Evolutionary conservation across 2,113 vertebrate species (phyloP).

Genomic region (Stegastes partitus): DNA sequence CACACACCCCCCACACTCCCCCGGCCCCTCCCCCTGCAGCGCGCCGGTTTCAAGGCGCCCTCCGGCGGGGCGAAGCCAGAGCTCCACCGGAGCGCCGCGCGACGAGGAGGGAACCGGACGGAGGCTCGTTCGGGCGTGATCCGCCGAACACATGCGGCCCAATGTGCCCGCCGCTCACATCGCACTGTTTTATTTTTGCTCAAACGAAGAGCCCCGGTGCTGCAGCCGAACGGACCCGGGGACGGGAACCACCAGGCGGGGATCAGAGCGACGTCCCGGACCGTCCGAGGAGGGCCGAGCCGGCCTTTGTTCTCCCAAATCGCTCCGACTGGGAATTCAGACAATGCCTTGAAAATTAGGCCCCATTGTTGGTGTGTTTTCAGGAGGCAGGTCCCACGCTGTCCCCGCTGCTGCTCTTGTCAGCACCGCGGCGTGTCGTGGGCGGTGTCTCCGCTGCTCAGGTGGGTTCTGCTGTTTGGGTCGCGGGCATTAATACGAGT

Average conservation of each 20-base stretch:
- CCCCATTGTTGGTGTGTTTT: slow-evolving; percentile 58
- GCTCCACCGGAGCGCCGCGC: not conserved
- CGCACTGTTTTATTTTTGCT: not conserved
- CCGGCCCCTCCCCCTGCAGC: slow-evolving; percentile 38
- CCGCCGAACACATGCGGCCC: not conserved
- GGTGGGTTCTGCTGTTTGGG: slow-evolving; percentile 59
- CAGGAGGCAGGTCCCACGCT: slow-evolving; percentile 53
- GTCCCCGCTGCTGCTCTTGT: slow-evolving; percentile 42
- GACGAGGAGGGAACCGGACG: not conserved
- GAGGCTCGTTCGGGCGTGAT: not conserved
- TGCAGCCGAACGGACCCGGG: slow-evolving; percentile 45
- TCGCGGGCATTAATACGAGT: not conserved
- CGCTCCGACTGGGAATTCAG: slow-evolving; percentile 61
- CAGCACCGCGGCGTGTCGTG: slow-evolving; percentile 14
- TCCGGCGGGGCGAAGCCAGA: not conserved
- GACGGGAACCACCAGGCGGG: slow-evolving; percentile 62
- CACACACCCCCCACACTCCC: not conserved
- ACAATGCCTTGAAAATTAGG: slow-evolving; percentile 72
- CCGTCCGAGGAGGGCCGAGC: slow-evolving; percentile 55
- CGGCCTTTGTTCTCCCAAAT: slow-evolving; percentile 66
- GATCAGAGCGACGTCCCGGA: slow-evolving; percentile 62
- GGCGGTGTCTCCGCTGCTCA: slow-evolving; percentile 36
- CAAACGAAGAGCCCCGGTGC: slow-evolving; percentile 22
- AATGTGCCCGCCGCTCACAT: not conserved
- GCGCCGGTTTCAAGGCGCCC: slow-evolving; percentile 82